A percentile compares a stretch with the other conserved stretches of the same genome.
Conservation (phyloP, 2,113 vertebrate species). For the Takifugu bimaculatus region DNA sequence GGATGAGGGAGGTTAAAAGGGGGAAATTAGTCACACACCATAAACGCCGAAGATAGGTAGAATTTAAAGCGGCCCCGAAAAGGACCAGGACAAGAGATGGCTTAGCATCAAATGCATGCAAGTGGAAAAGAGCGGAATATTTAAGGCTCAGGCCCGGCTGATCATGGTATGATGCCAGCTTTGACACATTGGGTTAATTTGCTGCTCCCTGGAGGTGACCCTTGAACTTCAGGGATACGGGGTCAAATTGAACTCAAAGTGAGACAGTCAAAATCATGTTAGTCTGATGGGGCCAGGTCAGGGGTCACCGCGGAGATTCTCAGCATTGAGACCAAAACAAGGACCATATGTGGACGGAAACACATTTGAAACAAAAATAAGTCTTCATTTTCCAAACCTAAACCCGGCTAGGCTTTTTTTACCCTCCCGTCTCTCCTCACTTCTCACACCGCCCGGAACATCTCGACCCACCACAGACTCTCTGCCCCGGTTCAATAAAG, state of each 20-base stretch:
- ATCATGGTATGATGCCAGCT: conserved; percentile 77
- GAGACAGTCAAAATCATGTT: conserved; percentile 77
- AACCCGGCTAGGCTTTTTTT: neutral
- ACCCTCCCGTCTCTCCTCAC: neutral
- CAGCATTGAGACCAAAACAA: conserved; percentile 70
- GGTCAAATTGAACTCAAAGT: conserved; percentile 69
- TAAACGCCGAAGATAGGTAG: conserved; percentile 60
- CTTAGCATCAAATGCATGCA: conserved; percentile 35
- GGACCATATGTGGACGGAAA: conserved; percentile 78
- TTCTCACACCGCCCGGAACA: neutral
- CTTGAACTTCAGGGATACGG: conserved; percentile 65
- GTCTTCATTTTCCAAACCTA: conserved; percentile 54
- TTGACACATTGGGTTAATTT: conserved; percentile 85
- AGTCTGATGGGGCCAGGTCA: conserved; percentile 73
- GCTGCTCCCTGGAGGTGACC: conserved; percentile 75
- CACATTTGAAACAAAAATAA: conserved; percentile 75
- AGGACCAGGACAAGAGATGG: conserved; percentile 16
- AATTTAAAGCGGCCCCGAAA: conserved; percentile 46
- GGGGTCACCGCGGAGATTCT: conserved; percentile 69
- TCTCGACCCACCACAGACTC: conserved; percentile 64
- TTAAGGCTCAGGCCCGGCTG: conserved; percentile 52
- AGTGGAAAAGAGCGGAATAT: conserved; percentile 48
- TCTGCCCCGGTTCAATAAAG: conserved; percentile 72
- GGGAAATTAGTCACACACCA: conserved; percentile 59
- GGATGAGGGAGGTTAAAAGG: conserved; percentile 45